Evolutionary conservation across 2,797 vertebrate species (phyloP), one percentile per base, ranked within the genome.

Genomic region (Schizopygopsis malacanthus): DNA sequence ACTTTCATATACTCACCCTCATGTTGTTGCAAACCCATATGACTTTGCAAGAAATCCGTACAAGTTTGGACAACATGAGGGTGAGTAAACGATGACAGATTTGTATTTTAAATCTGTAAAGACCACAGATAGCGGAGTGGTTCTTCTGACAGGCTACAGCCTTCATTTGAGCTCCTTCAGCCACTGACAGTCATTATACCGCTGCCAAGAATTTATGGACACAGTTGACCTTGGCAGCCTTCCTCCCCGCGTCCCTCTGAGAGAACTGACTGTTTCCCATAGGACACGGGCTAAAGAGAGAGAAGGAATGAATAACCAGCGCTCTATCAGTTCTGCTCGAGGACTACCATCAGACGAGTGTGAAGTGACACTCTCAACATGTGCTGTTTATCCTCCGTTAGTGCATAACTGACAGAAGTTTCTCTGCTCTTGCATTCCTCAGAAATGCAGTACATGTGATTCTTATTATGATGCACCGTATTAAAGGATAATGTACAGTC

Each of bases 151-250:
- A 28, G n/a, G 6, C 73, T 52, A 18, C 73, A 59, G 82, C 33
- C 82, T 84, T 76, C 73, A 76, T 83, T 52, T 20, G 72, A 67
- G 75, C 63, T 50, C 50, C 37, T 70, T 70, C 43, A 59, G 63
- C 37, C 73, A 79, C 83, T 47, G 76, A 85, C 76, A n/a, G 76
- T 71, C 76, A 47, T 85, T 85, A 79, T 79, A 72, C 76, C 50
- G 25, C 76, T 50, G 83, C 83, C 76, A 85, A 85, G 76, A 85
- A 79, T 81, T 67, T 73, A 85, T 81, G 78, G 84, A 85, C 69
- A 75, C 70, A 67, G 56, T 67, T 85, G 84, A 85, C 84, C 70
- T 85, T 85, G 78, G 78, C 69, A 85, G 65, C 54, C 67, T 65
- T 65, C 33, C 16, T 81, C 25, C 33, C 78, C 69, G 7, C n/a